A percentile compares a stretch with the other conserved stretches of the same genome.
phyloP scores from a whole-genome alignment of 2,888 invertebrate species.

The Agriopis aurantiaria region DNA sequence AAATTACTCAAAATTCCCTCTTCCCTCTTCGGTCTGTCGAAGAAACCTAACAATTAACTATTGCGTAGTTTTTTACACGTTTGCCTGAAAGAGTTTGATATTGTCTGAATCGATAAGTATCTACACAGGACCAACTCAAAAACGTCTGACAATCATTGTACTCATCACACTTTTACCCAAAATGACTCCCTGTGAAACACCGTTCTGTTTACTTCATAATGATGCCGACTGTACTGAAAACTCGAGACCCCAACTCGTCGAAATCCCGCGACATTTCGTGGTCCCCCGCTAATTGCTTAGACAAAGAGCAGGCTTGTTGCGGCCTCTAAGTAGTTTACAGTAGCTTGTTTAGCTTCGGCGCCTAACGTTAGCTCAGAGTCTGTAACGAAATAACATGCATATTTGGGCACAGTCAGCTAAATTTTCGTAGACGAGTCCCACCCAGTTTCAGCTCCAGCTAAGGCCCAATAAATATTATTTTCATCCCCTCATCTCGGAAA shows the following conservation, averaged over 20 bases:
- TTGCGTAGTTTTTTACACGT: no score
- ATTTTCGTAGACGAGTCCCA: no score
- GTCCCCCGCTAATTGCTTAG: slow-evolving; percentile 66
- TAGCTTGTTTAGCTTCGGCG: slow-evolving; percentile 60
- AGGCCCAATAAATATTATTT: no score
- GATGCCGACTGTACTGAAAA: slow-evolving; percentile 4
- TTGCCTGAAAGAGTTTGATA: no score
- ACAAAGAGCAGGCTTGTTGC: slow-evolving; percentile 64
- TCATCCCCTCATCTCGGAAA: no score
- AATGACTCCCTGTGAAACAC: not conserved
- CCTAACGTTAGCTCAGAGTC: slow-evolving; percentile 18
- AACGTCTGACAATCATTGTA: not conserved
- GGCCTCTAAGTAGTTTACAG: slow-evolving; percentile 67
- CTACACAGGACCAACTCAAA: not conserved
- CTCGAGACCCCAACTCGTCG: slow-evolving; percentile 4
- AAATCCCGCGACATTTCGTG: slow-evolving; percentile 55
- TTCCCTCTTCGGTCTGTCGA: no score
- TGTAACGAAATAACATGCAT: not conserved
- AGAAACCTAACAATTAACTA: no score
- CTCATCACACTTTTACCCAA: not conserved
- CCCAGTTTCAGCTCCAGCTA: no score
- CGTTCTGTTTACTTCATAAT: not conserved
- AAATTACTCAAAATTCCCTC: no score
- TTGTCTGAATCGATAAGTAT: not conserved
- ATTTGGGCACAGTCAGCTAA: not conserved